phyloP scores from a whole-genome alignment of 2,888 invertebrate genomes.

The Acanthococcus lagerstroemiae region DNA sequence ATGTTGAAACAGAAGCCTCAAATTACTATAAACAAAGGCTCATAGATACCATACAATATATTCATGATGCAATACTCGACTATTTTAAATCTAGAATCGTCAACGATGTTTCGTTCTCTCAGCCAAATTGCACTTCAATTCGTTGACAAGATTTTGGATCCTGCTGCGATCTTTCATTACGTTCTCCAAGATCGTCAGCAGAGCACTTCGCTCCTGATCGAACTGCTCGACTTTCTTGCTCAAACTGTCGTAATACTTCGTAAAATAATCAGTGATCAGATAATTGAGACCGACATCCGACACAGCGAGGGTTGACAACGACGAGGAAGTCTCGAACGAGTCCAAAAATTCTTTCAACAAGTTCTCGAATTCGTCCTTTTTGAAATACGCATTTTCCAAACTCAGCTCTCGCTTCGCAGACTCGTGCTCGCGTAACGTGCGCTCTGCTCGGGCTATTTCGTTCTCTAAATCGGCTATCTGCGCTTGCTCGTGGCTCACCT shows the following conservation, averaged over 20 bases:
- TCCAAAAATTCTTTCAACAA: conserved; percentile 3
- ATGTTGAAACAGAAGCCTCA: too few relatives aligned
- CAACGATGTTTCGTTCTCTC: neutral
- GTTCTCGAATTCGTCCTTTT: neutral
- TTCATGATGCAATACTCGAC: too few relatives aligned
- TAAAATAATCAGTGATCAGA: conserved; percentile 12
- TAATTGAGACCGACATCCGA: neutral
- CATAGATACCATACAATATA: too few relatives aligned
- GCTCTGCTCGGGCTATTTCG: conserved; percentile 3
- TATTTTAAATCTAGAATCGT: too few relatives aligned
- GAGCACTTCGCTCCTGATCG: neutral
- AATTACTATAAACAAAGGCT: too few relatives aligned
- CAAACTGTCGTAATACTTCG: conserved; percentile 17
- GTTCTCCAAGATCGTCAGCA: neutral
- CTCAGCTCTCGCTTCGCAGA: neutral
- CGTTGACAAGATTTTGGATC: neutral
- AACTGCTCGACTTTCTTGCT: conserved; percentile 4
- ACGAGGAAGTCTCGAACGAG: neutral
- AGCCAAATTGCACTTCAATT: neutral
- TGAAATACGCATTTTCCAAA: neutral
- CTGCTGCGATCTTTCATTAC: neutral
- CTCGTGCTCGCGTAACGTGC: neutral
- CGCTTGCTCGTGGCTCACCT: neutral
- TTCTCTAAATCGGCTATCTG: conserved; percentile 5
- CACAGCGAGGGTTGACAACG: neutral